A percentile compares a stretch with the other conserved stretches of the same genome.
These are phyloP conservation scores for Stomatorhinus ivindoensis DNA, from an alignment of 2,113 vertebrate genomes.

Conservation along the genomic window DNA sequence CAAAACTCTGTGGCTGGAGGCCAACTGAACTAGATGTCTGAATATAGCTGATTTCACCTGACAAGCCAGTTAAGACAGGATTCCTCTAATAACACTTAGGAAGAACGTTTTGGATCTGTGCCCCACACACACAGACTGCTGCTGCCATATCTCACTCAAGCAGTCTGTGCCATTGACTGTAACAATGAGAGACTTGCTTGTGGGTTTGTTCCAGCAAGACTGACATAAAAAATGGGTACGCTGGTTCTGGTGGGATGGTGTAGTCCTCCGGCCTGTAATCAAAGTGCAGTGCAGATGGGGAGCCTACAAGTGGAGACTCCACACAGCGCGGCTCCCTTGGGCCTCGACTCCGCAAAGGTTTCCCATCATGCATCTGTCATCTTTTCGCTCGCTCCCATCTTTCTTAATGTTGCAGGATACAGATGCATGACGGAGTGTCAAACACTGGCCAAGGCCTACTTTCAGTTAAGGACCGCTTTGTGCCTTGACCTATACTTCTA, in stretches of 20 bases:
- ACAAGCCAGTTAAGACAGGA: not conserved
- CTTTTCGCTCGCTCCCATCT: not conserved
- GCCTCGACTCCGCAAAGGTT: not conserved
- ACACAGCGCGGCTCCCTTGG: not conserved
- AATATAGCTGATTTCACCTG: not conserved
- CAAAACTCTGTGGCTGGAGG: not conserved
- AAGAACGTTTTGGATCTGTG: not conserved
- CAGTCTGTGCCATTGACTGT: not conserved
- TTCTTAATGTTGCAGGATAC: not conserved
- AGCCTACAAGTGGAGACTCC: not conserved
- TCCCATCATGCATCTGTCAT: constrained; percentile 4
- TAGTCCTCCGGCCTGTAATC: not conserved
- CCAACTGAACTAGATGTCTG: not conserved
- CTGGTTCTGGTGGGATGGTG: not conserved
- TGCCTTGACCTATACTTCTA: not conserved
- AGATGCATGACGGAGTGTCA: not conserved
- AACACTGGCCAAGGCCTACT: not conserved
- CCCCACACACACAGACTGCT: not conserved
- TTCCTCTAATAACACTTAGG: not conserved
- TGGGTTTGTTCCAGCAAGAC: not conserved
- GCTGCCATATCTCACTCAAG: not conserved
- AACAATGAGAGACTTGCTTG: not conserved
- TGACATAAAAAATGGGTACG: not conserved
- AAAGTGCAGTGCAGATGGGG: not conserved
- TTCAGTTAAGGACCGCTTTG: not conserved